These are phyloP conservation scores for Lepus oiostolus DNA, from an alignment of 2,797 vertebrate genomes.

Conservation along the genomic window DNA sequence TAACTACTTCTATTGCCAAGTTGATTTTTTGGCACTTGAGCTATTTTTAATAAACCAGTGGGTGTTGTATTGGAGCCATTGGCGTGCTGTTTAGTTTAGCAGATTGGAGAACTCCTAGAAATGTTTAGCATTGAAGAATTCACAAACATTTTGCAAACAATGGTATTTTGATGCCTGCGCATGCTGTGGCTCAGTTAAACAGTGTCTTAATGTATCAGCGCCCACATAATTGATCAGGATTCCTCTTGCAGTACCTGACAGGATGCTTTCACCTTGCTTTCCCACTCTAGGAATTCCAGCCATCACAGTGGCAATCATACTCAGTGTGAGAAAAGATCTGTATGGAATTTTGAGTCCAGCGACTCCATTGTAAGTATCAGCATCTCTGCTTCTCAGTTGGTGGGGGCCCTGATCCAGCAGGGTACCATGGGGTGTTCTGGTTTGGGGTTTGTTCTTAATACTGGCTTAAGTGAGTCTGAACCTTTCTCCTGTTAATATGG, in stretches of 20 bases:
- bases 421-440: not conserved
- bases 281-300: constrained; percentile 87
- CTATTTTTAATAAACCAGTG: constrained; percentile 81
- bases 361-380: constrained; percentile 91
- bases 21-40: constrained; percentile 73
- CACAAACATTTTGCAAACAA: constrained; percentile 87
- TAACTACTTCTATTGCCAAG: constrained; percentile 71
- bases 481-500: not conserved
- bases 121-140: constrained; percentile 82
- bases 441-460: not conserved
- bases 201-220: not conserved
- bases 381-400: constrained; percentile 8
- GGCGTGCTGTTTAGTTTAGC: constrained; percentile 75
- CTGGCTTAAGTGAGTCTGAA: not conserved
- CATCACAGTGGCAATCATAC: constrained; percentile 88
- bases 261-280: constrained; percentile 67
- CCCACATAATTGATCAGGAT: constrained; percentile 56
- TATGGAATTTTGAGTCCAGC: constrained; percentile 89
- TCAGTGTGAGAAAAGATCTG: constrained; percentile 90
- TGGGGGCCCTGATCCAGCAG: not conserved
- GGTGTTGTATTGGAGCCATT: constrained; percentile 64
- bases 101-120: constrained; percentile 86
- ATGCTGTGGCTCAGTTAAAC: constrained; percentile 84
- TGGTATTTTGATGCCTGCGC: constrained; percentile 82
- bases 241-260: not conserved